Evolutionary conservation across 2,888 invertebrate genomes (phyloP).

Genomic region (Eristalis arbustorum): DNA sequence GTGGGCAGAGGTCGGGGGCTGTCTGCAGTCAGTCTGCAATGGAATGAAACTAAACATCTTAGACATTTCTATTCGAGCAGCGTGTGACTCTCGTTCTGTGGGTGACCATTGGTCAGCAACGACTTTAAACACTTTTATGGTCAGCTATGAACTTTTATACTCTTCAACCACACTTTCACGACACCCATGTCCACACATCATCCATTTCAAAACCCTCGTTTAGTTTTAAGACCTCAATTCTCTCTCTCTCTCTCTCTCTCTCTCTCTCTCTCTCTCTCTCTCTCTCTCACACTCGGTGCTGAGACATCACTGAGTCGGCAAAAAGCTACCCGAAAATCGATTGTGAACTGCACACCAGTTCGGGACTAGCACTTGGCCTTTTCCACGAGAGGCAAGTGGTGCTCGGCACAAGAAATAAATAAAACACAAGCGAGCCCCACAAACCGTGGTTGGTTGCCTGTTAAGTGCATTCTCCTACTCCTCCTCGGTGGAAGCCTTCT

Average conservation of each 20-base stretch:
- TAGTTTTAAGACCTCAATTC: neutral
- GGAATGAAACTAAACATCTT: no score
- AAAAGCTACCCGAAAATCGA: constrained; percentile 1
- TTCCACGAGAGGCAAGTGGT: constrained; percentile 38
- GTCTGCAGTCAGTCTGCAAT: no score
- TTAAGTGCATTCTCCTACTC: constrained; percentile 36
- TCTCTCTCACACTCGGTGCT: neutral
- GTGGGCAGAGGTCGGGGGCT: neutral
- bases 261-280: neutral
- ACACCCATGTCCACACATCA: neutral
- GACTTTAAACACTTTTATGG: no score
- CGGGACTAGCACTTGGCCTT: constrained; percentile 47
- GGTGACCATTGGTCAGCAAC: no score
- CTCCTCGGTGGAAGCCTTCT: constrained; percentile 17
- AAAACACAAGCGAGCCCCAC: constrained; percentile 34
- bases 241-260: neutral
- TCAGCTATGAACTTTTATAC: no score
- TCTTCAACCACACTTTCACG: no score
- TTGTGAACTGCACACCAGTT: constrained; percentile 24
- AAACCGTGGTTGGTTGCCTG: constrained; percentile 14
- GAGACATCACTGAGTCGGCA: neutral
- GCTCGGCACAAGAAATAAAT: constrained; percentile 1
- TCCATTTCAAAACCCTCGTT: neutral
- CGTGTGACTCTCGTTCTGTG: no score
- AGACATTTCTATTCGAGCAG: no score